Evolutionary conservation across 1,140 invertebrate species (phyloP).

Genomic region (Drosophila malerkotliana): DNA sequence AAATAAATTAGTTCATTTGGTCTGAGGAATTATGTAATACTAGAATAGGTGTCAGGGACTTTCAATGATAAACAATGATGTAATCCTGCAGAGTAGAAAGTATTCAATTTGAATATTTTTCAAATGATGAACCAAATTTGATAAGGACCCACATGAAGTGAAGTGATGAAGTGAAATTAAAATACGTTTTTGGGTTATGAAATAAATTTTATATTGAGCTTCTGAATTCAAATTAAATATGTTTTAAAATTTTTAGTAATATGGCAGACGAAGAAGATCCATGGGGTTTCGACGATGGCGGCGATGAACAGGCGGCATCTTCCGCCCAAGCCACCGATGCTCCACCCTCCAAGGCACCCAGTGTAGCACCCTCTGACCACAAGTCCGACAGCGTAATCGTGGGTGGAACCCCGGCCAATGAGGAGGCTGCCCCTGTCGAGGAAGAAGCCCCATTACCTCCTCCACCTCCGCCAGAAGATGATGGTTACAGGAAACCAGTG

Average conservation of each 20-base stretch:
- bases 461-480: constrained; percentile 85
- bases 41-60: not conserved
- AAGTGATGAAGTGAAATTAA: too few species aligned
- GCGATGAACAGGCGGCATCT: constrained; percentile 31
- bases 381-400: constrained; percentile 73
- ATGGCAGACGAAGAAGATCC: constrained; percentile 84
- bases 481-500: constrained; percentile 85
- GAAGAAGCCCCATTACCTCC: constrained; percentile 85
- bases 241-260: constrained; percentile 31
- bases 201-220: too few species aligned
- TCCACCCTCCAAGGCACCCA: constrained; percentile 32
- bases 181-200: too few species aligned
- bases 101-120: not conserved
- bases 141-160: too few species aligned
- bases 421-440: constrained; percentile 59
- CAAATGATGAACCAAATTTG: not conserved
- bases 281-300: constrained; percentile 79
- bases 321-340: constrained; percentile 20
- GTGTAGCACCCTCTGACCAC: constrained; percentile 38
- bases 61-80: constrained; percentile 1
- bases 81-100: not conserved
- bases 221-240: not conserved
- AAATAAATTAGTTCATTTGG: not conserved
- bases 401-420: constrained; percentile 55
- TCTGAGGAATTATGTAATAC: not conserved